These are phyloP conservation scores for Meda fulgida DNA, from an alignment of 2,797 vertebrate species.

Conservation along the genomic window DNA sequence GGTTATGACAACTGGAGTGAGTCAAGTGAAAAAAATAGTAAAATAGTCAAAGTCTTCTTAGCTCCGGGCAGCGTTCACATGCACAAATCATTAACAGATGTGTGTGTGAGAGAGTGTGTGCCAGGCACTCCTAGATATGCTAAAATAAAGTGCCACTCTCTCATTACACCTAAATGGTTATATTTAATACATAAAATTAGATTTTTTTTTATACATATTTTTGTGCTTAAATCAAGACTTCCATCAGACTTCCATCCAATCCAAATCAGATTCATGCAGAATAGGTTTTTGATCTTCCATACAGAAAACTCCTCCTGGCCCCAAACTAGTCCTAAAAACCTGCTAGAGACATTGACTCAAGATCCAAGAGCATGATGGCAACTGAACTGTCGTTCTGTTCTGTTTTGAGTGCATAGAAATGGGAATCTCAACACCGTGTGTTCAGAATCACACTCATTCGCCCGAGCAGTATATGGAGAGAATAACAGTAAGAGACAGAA, in stretches of 20 bases:
- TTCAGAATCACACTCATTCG: not conserved
- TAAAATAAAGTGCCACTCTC: not conserved
- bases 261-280: not conserved
- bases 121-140: slow-evolving; percentile 3
- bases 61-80: not conserved
- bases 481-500: slow-evolving; percentile 15
- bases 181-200: not conserved
- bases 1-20: slow-evolving; percentile 41
- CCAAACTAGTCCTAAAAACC: not conserved
- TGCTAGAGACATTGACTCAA: not conserved
- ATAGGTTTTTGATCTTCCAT: not conserved
- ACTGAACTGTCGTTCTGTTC: not conserved
- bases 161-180: not conserved
- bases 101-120: slow-evolving; percentile 7
- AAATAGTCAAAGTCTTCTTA: slow-evolving; percentile 31
- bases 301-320: not conserved
- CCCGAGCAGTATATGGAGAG: slow-evolving; percentile 24
- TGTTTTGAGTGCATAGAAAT: not conserved
- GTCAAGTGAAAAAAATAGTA: slow-evolving; percentile 18
- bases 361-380: slow-evolving; percentile 1
- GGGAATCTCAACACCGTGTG: not conserved
- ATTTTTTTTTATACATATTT: not conserved
- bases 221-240: not conserved
- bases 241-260: not conserved
- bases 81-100: slow-evolving; percentile 39